Conservation (phyloP, 2,113 vertebrate species). For the Rhagologus leucostigma region DNA sequence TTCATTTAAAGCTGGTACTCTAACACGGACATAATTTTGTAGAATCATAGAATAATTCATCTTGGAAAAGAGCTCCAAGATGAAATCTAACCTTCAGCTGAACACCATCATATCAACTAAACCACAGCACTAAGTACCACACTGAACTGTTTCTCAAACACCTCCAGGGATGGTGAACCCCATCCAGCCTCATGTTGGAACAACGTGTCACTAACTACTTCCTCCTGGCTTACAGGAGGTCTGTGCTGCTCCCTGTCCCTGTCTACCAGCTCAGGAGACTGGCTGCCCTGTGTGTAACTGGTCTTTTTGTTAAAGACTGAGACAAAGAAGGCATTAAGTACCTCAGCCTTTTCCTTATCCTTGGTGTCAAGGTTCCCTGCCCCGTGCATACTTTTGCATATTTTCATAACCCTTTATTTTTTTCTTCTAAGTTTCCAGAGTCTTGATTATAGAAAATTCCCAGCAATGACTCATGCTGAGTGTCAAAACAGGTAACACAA, state of each 20-base stretch:
- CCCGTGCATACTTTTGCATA: background rate
- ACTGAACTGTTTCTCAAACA: background rate
- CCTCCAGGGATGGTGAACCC: background rate
- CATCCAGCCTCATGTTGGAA: background rate
- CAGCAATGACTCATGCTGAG: background rate
- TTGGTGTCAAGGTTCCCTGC: background rate
- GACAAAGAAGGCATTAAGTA: background rate
- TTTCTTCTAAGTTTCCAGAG: background rate
- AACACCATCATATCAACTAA: background rate
- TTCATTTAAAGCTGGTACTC: background rate
- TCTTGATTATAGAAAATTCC: background rate
- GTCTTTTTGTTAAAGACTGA: background rate
- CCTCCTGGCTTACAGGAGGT: background rate
- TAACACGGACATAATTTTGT: accelerated
- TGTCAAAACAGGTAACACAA: background rate
- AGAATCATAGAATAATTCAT: background rate
- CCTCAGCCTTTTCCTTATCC: background rate
- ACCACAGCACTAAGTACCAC: background rate
- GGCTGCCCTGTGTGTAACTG: no score
- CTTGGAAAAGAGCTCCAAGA: background rate
- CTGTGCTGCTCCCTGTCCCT: background rate
- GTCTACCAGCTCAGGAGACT: background rate
- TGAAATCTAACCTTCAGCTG: background rate
- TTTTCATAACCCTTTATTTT: background rate
- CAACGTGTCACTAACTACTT: background rate